These are phyloP conservation scores for Nasonia oneida DNA, from an alignment of 2,888 invertebrate species.

Conservation along the genomic window DNA sequence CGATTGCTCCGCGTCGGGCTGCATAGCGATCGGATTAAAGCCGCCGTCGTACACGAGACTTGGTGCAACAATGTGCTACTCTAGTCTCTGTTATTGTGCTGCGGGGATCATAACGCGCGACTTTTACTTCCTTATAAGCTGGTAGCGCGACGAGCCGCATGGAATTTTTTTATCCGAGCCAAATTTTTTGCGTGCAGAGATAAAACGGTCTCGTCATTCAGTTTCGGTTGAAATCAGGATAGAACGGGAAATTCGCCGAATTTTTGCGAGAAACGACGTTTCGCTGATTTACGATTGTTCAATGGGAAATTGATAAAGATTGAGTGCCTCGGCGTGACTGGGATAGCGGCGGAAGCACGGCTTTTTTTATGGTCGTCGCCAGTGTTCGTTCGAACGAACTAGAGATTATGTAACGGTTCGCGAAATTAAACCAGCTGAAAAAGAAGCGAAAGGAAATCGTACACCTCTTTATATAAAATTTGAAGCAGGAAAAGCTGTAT, in stretches of 20 bases:
- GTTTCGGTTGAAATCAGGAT: neutral
- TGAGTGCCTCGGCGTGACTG: neutral
- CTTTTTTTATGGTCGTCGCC: neutral
- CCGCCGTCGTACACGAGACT: conserved; percentile 3
- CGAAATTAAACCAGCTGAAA: neutral
- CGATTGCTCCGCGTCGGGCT: conserved; percentile 4
- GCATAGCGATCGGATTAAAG: conserved; percentile 29
- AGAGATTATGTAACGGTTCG: neutral
- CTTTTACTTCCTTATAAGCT: neutral
- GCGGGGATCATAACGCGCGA: neutral
- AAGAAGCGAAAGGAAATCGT: neutral
- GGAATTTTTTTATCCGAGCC: neutral
- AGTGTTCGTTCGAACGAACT: neutral
- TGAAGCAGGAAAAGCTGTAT: neutral
- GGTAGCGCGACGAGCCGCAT: neutral
- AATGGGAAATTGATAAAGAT: neutral
- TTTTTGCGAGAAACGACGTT: neutral
- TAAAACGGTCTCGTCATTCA: neutral
- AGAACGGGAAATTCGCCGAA: neutral
- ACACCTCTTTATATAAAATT: neutral
- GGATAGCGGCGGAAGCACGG: neutral
- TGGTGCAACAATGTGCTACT: conserved; percentile 31
- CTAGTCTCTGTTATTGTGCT: conserved; percentile 5
- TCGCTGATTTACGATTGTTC: neutral
- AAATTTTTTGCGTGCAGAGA: neutral